Evolutionary conservation across 2,113 vertebrate genomes (phyloP), one percentile per base, ranked within the genome.

Genomic region (Archilochus colubris): DNA sequence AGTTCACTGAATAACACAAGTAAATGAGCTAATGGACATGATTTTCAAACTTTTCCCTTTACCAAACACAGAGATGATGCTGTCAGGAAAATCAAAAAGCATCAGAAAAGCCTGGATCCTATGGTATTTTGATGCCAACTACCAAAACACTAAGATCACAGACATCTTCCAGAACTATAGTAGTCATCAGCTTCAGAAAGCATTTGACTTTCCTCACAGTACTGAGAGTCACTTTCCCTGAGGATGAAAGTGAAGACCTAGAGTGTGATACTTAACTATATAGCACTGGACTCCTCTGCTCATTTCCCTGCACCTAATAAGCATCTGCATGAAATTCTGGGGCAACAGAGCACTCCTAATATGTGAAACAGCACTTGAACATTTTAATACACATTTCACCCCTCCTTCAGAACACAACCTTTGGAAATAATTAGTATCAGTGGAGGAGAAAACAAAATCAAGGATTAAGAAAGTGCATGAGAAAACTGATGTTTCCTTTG

Each of bases 401-500:
- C 17, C 15, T 58, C 20, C 10, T 51, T 59, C 66, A 58, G 48
- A 77, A 78, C 3, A 30, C 1, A 44, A 15, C 0, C 7, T 48
- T 79, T 74, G 9, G 31, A 66, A 76, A 75, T 21, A 76, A 50
- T 27, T 84, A 22, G 1, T 14, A 14, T 24, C 30, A 31, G 22
- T 24, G 70, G 82, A 76, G 36, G 40, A 91, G 44, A 36, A 91
- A 93, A 50, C 30, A 78, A 62, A 76, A 82, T 33, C 24, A 58
- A 78, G 16, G 25, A 57, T 63, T 33, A 66, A 77, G 63, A 66
- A 82, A 80, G 1, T 64, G 3, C 3, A 27, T 31, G 7, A 86
- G 33, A 50, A 64, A 72, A 88, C 28, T 43, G 6, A 58, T 67
- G 11, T 46, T 91, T 73, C 33, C 82, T 63, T 74, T 76, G 28